Evolutionary conservation across 2,797 vertebrate species (phyloP).

Genomic region (Sebastes iracundus): DNA sequence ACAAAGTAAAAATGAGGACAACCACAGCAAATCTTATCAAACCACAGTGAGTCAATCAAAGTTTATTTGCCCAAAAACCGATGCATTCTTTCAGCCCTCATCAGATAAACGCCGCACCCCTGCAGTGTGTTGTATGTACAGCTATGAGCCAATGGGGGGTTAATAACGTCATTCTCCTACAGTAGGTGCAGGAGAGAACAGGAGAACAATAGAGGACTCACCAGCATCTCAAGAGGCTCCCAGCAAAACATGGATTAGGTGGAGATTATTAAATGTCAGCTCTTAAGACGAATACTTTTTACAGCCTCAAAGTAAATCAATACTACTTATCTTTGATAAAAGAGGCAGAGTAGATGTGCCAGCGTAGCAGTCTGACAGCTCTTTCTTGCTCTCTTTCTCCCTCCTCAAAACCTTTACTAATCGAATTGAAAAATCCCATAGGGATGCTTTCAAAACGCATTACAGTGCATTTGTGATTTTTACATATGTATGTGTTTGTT

Average conservation of each 20-base stretch:
- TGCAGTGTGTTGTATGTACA: neutral
- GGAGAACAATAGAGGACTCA: conserved; percentile 69
- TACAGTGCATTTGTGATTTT: conserved; percentile 27
- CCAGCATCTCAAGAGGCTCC: conserved; percentile 72
- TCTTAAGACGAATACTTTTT: conserved; percentile 85
- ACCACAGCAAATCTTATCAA: neutral
- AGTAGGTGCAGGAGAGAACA: conserved; percentile 47
- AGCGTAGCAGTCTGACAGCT: conserved; percentile 68
- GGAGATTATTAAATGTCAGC: conserved; percentile 88
- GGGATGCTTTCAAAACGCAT: conserved; percentile 50
- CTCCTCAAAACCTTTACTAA: conserved; percentile 65
- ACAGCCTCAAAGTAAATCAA: conserved; percentile 85
- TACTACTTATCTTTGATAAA: conserved; percentile 88
- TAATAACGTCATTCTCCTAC: conserved; percentile 49
- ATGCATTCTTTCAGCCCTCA: conserved; percentile 9
- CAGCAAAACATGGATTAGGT: conserved; percentile 81
- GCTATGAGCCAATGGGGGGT: conserved; percentile 33
- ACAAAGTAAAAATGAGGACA: neutral
- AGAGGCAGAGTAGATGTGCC: conserved; percentile 76
- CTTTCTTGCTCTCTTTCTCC: conserved; percentile 48
- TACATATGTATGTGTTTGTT: conserved; percentile 42
- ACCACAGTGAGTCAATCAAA: neutral
- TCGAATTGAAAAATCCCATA: conserved; percentile 56
- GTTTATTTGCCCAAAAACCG: neutral
- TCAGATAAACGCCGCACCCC: conserved; percentile 5